Evolutionary conservation across 2,113 vertebrate species (phyloP).

Genomic region (Furnarius figulus): DNA sequence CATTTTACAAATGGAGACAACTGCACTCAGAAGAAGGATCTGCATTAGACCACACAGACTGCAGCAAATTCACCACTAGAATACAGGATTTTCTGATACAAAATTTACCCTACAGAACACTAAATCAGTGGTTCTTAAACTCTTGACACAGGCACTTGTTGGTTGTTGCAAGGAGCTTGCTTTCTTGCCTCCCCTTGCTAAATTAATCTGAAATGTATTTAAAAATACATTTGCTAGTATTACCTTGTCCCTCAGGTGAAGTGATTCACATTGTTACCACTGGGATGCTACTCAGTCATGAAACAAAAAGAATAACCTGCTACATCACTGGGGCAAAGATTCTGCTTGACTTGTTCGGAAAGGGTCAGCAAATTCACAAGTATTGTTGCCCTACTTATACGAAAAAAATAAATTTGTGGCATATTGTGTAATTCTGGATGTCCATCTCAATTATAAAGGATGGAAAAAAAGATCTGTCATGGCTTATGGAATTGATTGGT

Average conservation of each 20-base stretch:
- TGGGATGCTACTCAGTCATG: not conserved
- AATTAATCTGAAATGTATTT: not conserved
- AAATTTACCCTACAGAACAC: not conserved
- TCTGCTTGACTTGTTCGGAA: not conserved
- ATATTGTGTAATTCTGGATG: not conserved
- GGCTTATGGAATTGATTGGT: not conserved
- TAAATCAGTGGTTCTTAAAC: not conserved
- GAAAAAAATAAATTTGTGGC: not conserved
- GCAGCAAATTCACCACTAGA: conserved; percentile 10
- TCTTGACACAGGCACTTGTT: not conserved
- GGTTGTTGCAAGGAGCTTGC: not conserved
- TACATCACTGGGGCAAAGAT: not conserved
- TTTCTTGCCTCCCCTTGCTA: not conserved
- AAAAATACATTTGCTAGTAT: not conserved
- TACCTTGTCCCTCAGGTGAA: not conserved
- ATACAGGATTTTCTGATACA: conserved; percentile 24
- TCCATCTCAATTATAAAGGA: not conserved
- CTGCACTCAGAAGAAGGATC: not conserved
- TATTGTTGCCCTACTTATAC: not conserved
- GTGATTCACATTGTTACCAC: not conserved
- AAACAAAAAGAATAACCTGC: not conserved
- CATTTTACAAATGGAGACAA: conserved; percentile 1
- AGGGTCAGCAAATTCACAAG: not conserved
- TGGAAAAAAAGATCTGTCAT: not conserved
- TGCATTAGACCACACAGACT: not conserved